Evolutionary conservation across 2,888 invertebrate genomes (phyloP), one percentile per base, ranked within the genome.

Genomic region (Agonopterix alstromeriana): DNA sequence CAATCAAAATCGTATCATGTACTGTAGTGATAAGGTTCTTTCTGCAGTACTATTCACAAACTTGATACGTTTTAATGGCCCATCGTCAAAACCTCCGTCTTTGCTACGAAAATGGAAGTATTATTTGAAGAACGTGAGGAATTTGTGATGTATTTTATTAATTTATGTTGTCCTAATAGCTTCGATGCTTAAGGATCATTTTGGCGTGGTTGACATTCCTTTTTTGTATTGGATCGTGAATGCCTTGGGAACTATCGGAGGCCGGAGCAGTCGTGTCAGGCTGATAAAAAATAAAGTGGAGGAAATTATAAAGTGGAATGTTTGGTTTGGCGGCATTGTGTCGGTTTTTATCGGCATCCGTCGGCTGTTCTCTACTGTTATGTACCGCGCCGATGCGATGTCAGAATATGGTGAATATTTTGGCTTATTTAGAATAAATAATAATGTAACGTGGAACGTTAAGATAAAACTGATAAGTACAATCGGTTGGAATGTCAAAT

Each of bases 141-240:
- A 85, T 85, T 81, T 77, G 60, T 74, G 68, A 67, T 72, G 63
- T 70, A 72, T 77, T 80, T 75, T 68, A 63, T 67, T 53, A 60
- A 66, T 71, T 79, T 73, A 83, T 87, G 86, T 64, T 79, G 52
- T 56, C 85, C 82, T 77, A 73, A 77, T 86, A 73, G 55, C 60
- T 61, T 68, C 69, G 77, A 84, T 84, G 82, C 83, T 84, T 87
- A 84, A 80, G 80, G 86, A 84, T 78, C 82, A 85, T 77, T 84
- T 87, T 85, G 69, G 83, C 84, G 79, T 86, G 77, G 75, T 81
- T 85, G 70, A 75, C 75, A 81, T 83, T 83, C 81, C 79, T 77
- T 75, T 77, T 80, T 75, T 73, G 67, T 71, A 63, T 56, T 50
- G 53, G 51, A 61, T 61, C 58, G 60, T 63, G 63, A 62, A 59